phyloP scores from a whole-genome alignment of 2,888 invertebrate species.

The Drosophila koepferae region DNA sequence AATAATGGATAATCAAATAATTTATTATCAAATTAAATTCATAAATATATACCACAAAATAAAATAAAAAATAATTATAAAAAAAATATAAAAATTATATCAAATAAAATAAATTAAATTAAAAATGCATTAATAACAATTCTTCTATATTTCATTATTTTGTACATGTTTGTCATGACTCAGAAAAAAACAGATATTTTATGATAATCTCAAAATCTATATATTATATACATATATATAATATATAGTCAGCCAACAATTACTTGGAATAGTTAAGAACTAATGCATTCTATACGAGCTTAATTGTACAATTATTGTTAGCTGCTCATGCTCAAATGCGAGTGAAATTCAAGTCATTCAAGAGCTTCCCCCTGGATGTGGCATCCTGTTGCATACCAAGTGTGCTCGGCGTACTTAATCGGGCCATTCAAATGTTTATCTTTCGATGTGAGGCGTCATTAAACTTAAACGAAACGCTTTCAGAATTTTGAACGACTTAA shows the following conservation, averaged over 20 bases:
- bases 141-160: background rate
- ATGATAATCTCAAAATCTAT: background rate
- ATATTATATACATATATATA: background rate
- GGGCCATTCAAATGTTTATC: conserved; percentile 66
- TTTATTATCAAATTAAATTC: no score
- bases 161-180: background rate
- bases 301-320: background rate
- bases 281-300: background rate
- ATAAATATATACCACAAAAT: no score
- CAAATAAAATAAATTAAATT: background rate
- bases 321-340: no score
- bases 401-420: conserved; percentile 41
- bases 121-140: no score
- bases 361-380: background rate
- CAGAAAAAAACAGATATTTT: background rate
- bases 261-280: background rate
- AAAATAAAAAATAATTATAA: no score
- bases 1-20: no score
- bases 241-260: background rate
- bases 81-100: background rate
- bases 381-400: conserved; percentile 71
- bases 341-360: no score
- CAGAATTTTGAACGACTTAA: conserved; percentile 76
- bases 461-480: conserved; percentile 68
- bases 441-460: conserved; percentile 70